Evolutionary conservation across 2,888 invertebrate genomes (phyloP).

Genomic region (Kuschelorhynchus macadamiae): DNA sequence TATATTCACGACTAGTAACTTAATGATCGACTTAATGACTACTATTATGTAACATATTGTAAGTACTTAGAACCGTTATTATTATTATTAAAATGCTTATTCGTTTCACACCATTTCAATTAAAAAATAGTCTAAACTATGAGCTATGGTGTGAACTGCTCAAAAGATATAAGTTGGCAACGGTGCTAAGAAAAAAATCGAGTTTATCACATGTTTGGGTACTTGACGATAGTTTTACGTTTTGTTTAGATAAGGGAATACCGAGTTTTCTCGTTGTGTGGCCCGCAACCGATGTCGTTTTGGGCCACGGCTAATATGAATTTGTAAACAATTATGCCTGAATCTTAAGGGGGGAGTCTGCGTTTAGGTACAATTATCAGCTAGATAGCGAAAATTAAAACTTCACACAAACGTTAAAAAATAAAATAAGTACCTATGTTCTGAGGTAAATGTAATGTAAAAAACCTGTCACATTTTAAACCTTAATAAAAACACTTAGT

Average conservation of each 20-base stretch:
- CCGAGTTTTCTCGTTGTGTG: conserved; percentile 60
- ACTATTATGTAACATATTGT: too few relatives aligned
- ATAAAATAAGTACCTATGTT: too few relatives aligned
- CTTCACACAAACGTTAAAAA: too few relatives aligned
- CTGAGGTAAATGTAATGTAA: too few relatives aligned
- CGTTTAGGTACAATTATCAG: too few relatives aligned
- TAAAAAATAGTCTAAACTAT: conserved; percentile 19
- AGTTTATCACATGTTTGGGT: conserved; percentile 61
- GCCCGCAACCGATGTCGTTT: conserved; percentile 55
- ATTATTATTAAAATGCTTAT: conserved; percentile 14
- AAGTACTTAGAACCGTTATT: too few relatives aligned
- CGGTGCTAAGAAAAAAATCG: conserved; percentile 35
- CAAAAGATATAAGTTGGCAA: conserved; percentile 22
- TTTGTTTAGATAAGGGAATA: conserved; percentile 63
- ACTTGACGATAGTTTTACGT: conserved; percentile 64
- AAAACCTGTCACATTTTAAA: too few relatives aligned
- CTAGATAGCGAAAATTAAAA: too few relatives aligned
- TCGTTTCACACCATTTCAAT: conserved; percentile 20
- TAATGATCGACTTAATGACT: too few relatives aligned
- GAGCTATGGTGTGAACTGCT: conserved; percentile 21
- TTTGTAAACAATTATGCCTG: conserved; percentile 23
- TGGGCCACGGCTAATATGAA: conserved; percentile 29
- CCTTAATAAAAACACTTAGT: too few relatives aligned
- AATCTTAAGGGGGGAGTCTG: too few relatives aligned
- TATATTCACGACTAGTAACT: too few relatives aligned